These are phyloP conservation scores for Tethea ocularis DNA, from an alignment of 2,888 invertebrate genomes.

Conservation along the genomic window DNA sequence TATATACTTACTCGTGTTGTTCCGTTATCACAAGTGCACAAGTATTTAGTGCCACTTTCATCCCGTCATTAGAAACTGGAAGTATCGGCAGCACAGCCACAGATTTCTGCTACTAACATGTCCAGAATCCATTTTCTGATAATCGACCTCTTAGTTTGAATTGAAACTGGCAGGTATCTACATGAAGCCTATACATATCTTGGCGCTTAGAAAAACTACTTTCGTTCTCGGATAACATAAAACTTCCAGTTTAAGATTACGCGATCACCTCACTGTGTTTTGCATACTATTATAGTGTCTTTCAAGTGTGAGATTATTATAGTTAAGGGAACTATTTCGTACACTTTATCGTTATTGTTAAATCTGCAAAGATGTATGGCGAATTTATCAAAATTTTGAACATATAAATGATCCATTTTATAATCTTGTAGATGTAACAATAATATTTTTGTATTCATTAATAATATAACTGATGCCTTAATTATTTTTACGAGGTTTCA, in stretches of 20 bases:
- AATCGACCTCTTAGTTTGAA: not conserved
- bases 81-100: not conserved
- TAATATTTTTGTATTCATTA: slow-evolving; percentile 35
- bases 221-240: not conserved
- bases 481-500: slow-evolving; percentile 56
- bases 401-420: slow-evolving; percentile 8
- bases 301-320: slow-evolving; percentile 57
- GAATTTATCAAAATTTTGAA: not conserved
- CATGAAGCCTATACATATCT: not conserved
- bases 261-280: slow-evolving; percentile 22
- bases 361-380: slow-evolving; percentile 38
- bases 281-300: slow-evolving; percentile 21
- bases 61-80: not conserved
- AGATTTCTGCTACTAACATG: not conserved
- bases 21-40: slow-evolving; percentile 22
- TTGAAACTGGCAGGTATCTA: not conserved
- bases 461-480: slow-evolving; percentile 66
- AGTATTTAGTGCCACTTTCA: not conserved
- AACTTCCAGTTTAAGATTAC: slow-evolving; percentile 4
- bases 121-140: not conserved
- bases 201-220: not conserved
- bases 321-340: slow-evolving; percentile 49
- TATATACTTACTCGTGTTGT: slow-evolving; percentile 31
- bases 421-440: slow-evolving; percentile 49
- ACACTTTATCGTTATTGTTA: slow-evolving; percentile 36